Evolutionary conservation across 2,888 invertebrate genomes (phyloP), one percentile per base, ranked within the genome.

Genomic region (Cabera pusaria): DNA sequence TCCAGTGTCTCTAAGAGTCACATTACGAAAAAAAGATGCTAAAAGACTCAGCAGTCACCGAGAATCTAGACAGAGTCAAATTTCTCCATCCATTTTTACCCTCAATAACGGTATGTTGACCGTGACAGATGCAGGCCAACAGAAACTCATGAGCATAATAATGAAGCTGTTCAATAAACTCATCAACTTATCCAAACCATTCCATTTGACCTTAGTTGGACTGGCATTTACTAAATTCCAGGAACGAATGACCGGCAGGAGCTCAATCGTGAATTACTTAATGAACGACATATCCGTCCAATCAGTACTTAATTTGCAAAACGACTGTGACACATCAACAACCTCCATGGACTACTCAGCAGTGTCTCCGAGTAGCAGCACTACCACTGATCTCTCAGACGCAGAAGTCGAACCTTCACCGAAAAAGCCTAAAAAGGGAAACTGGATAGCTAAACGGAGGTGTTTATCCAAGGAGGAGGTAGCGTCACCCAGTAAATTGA

Each of bases 141-240:
- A 91, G 22, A 94, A 94, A 77, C 88, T 95, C 39, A 77, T 95
- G 59, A 90, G 89, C 35, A 90, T 92, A 37, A 91, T 94, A 40
- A 94, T 95, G 94, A 92, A 92, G 64, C 87, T 95, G 54, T 95
- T 95, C 64, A 93, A 93, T 67, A 92, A 94, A 64, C 90, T 93
- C 44, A 92, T 95, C 38, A 92, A 94, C 65, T 87, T 93, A 50
- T 90, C 91, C 12, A 93, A 93, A 79, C 93, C 94, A 47, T 96
- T 94, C 81, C 95, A 95, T 76, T 92, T 96, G 58, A 95, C 95
- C 0, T 79, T 95, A 33, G 87, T 96, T 40, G 96, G 95, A n/a
- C 82, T 95, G 61, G 94, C 95, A 8, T 95, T 95, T 70, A 94
- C 94, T 1, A 95, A 95, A 73, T 95, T 96, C 65, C 93, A 93